These are phyloP conservation scores for Lacanobia oleracea DNA, from an alignment of 2,888 invertebrate genomes.

Conservation along the genomic window DNA sequence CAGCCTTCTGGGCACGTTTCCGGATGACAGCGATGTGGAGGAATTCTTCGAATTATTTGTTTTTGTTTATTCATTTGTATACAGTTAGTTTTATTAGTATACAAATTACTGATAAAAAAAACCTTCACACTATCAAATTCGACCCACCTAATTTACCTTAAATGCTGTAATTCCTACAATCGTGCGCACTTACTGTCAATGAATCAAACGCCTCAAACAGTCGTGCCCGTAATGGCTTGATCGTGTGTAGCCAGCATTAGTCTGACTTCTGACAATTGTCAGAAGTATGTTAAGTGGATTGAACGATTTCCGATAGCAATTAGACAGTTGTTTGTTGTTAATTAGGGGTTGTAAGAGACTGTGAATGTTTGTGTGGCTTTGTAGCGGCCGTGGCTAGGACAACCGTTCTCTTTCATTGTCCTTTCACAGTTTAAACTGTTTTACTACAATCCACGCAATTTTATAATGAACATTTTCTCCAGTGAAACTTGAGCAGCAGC, in stretches of 20 bases:
- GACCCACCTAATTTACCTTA: constrained; percentile 13
- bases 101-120: neutral
- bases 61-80: no score
- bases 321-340: constrained; percentile 38
- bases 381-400: constrained; percentile 5
- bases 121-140: neutral
- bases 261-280: constrained; percentile 19
- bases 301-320: constrained; percentile 42
- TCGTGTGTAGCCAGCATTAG: constrained; percentile 49
- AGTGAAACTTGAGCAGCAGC: no score
- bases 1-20: no score
- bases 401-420: constrained; percentile 38
- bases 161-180: constrained; percentile 38
- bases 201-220: constrained; percentile 36
- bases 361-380: constrained; percentile 21
- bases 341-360: constrained; percentile 40
- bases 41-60: no score
- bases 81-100: no score
- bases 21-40: no score
- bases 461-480: no score
- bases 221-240: constrained; percentile 46
- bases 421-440: constrained; percentile 13
- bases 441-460: neutral
- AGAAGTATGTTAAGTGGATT: constrained; percentile 36
- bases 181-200: constrained; percentile 53